These are phyloP conservation scores for Tetragonula clypearis DNA, from an alignment of 1,140 invertebrate species.

Conservation along the genomic window DNA sequence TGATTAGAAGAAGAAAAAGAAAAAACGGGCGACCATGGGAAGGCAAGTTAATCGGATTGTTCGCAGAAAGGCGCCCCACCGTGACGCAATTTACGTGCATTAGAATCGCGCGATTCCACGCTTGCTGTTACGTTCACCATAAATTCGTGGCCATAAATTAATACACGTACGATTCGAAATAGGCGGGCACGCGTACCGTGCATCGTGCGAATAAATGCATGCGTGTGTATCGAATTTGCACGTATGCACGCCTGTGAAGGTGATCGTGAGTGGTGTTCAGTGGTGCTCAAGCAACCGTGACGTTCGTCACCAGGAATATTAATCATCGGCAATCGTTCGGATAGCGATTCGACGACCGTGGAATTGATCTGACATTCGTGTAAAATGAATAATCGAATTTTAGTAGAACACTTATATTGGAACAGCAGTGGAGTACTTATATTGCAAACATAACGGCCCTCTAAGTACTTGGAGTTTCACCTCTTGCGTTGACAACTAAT, in stretches of 20 bases:
- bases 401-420: no score
- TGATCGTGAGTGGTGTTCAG: neutral
- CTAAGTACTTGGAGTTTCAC: no score
- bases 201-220: neutral
- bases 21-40: neutral
- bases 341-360: no score
- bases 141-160: constrained; percentile 42
- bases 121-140: constrained; percentile 31
- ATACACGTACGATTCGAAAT: constrained; percentile 16
- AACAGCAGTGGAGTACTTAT: no score
- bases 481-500: no score
- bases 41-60: neutral
- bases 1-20: neutral
- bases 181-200: constrained; percentile 11
- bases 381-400: no score
- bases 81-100: neutral
- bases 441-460: no score
- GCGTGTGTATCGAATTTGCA: neutral
- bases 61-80: neutral
- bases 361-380: no score
- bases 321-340: no score
- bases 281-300: constrained; percentile 3
- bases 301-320: neutral
- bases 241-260: neutral
- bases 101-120: neutral